Percentiles rank a stretch among this genome's conserved stretches.
Evolutionary conservation across 2,888 invertebrate genomes (phyloP).

Genomic region (Schrankia costaestrigalis): DNA sequence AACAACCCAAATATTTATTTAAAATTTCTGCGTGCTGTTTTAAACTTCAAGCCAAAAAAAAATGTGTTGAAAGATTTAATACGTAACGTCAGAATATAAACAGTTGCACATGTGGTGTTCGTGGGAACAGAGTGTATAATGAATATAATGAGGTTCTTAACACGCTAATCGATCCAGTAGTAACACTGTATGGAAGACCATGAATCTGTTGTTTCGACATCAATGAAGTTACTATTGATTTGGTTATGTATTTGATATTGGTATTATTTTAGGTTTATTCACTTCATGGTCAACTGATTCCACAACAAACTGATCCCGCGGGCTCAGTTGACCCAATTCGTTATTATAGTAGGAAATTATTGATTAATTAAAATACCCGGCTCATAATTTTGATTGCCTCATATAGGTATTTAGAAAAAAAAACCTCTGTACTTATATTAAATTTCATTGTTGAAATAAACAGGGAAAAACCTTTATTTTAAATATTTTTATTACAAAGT

Average conservation of each 20-base stretch:
- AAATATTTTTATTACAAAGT: no score
- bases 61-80: slow-evolving; percentile 61
- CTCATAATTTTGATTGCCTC: no score
- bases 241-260: slow-evolving; percentile 17
- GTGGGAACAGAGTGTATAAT: slow-evolving; percentile 63
- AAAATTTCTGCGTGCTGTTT: slow-evolving; percentile 32
- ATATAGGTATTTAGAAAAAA: no score
- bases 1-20: slow-evolving; percentile 37
- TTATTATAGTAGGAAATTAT: no score
- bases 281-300: no score
- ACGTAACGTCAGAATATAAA: slow-evolving; percentile 47
- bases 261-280: slow-evolving; percentile 13
- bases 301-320: no score
- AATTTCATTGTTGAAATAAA: no score
- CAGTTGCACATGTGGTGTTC: slow-evolving; percentile 63
- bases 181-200: slow-evolving; percentile 29
- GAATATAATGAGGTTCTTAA: slow-evolving; percentile 61
- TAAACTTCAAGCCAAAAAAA: slow-evolving; percentile 29
- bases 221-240: slow-evolving; percentile 15
- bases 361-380: no score
- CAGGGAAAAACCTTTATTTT: no score
- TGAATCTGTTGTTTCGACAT: slow-evolving; percentile 27
- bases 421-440: no score
- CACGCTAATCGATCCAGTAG: slow-evolving; percentile 58
- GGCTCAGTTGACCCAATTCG: no score